Evolutionary conservation across 2,797 vertebrate species (phyloP).

Genomic region (Anas flavirostris): DNA sequence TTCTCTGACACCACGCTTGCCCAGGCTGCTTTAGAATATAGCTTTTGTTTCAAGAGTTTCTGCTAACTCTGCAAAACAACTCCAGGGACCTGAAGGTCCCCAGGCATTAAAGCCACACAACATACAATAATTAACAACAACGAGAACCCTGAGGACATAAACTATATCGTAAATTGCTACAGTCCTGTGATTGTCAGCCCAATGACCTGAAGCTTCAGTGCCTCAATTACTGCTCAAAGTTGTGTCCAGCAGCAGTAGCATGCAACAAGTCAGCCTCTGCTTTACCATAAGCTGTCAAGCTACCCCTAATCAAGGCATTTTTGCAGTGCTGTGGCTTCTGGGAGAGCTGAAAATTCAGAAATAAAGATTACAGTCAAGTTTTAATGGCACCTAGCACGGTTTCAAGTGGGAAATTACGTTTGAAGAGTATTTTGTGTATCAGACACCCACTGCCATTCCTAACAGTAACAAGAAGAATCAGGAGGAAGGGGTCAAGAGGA

Average conservation of each 20-base stretch:
- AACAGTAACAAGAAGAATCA: not conserved
- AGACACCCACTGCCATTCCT: not conserved
- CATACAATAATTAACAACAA: not conserved
- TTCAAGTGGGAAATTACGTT: not conserved
- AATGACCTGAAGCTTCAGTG: not conserved
- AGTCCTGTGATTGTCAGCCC: rapidly evolving
- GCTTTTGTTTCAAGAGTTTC: slow-evolving; percentile 2
- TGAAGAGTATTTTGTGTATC: not conserved
- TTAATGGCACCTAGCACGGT: not conserved
- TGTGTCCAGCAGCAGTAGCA: not conserved
- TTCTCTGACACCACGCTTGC: not conserved
- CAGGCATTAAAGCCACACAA: not conserved
- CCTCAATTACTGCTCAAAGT: not conserved
- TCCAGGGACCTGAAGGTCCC: not conserved
- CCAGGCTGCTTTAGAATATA: not conserved
- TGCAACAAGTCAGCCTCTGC: not conserved
- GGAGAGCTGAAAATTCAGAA: not conserved
- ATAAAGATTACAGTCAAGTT: not conserved
- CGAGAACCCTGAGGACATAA: not conserved
- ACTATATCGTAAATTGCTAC: not conserved
- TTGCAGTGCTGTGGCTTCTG: not conserved
- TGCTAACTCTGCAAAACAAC: not conserved
- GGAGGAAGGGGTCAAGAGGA: not conserved
- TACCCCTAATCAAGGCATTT: not conserved
- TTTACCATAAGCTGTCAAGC: not conserved